Evolutionary conservation across 2,888 invertebrate genomes (phyloP).

Genomic region (Dryobota labecula): DNA sequence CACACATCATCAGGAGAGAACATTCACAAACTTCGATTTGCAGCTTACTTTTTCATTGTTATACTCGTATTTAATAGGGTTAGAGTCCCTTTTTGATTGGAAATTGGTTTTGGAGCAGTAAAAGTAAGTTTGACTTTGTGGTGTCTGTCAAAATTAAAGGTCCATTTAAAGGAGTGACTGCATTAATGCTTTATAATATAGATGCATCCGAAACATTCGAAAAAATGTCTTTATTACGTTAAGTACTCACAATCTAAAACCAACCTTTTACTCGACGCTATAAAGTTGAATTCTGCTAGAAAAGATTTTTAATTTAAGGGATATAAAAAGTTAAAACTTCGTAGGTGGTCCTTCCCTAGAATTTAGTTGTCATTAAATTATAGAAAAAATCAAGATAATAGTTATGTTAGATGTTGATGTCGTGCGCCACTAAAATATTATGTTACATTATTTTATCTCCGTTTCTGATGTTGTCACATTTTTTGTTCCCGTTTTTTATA

Average conservation of each 20-base stretch:
- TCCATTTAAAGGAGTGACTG: conserved; percentile 77
- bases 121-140: conserved; percentile 34
- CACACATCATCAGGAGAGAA: conserved; percentile 61
- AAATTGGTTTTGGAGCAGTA: background rate
- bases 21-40: conserved; percentile 26
- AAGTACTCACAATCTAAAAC: background rate
- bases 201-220: conserved; percentile 43
- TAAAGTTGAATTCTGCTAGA: conserved; percentile 26
- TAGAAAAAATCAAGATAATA: conserved; percentile 63
- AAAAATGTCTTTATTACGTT: conserved; percentile 39
- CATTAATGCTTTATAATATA: conserved; percentile 71
- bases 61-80: background rate
- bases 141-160: conserved; percentile 76
- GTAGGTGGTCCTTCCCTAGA: conserved; percentile 67
- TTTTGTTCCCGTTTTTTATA: conserved; percentile 50
- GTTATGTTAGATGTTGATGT: conserved; percentile 64
- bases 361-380: conserved; percentile 63
- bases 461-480: conserved; percentile 43
- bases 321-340: conserved; percentile 53
- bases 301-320: conserved; percentile 3
- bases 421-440: conserved; percentile 56
- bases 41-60: background rate
- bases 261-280: background rate
- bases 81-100: conserved; percentile 17
- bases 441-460: conserved; percentile 62